Percentiles rank a stretch among this genome's conserved stretches.
phyloP scores from a whole-genome alignment of 53 echinoderm and acorn worm species.

The Actinopyga echinites region DNA sequence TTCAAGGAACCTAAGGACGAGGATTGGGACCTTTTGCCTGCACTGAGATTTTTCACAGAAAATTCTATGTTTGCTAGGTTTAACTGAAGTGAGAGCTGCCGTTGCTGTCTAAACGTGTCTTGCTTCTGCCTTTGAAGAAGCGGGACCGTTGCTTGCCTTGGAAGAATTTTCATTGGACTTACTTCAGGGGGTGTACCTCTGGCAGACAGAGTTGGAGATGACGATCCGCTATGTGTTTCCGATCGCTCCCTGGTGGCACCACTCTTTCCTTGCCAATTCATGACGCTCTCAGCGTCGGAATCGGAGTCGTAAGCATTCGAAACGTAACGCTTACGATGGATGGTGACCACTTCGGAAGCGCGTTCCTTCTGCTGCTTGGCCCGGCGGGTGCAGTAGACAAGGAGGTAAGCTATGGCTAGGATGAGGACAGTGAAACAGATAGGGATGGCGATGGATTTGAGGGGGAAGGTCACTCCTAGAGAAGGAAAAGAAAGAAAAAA shows the following conservation, averaged over 20 bases:
- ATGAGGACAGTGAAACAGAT: slow-evolving; percentile 72
- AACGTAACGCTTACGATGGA: slow-evolving; percentile 80
- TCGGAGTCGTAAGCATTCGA: slow-evolving; percentile 81
- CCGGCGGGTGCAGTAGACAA: slow-evolving; percentile 78
- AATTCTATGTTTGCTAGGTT: slow-evolving; percentile 95
- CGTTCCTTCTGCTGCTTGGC: slow-evolving; percentile 64
- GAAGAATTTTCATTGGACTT: slow-evolving; percentile 63
- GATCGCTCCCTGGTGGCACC: slow-evolving; percentile 56
- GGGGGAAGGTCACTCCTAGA: slow-evolving; percentile 56
- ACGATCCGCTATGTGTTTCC: slow-evolving; percentile 46
- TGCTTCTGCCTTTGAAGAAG: slow-evolving; percentile 83
- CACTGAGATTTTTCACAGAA: slow-evolving; percentile 83
- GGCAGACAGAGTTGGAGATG: slow-evolving; percentile 39
- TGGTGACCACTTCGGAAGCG: slow-evolving; percentile 69
- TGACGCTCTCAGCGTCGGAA: slow-evolving; percentile 89
- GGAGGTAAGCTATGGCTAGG: slow-evolving; percentile 77
- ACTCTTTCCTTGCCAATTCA: slow-evolving; percentile 66
- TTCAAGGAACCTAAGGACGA: slow-evolving; percentile 78
- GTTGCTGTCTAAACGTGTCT: slow-evolving; percentile 83
- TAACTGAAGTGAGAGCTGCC: slow-evolving; percentile 89
- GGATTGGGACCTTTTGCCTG: slow-evolving; percentile 72
- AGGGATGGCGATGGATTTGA: slow-evolving; percentile 81
- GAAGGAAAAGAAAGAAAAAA: too few species aligned
- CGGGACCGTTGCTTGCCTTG: slow-evolving; percentile 93
- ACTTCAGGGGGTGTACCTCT: slow-evolving; percentile 34